Base-by-base conservation (phyloP, 2,888 invertebrate species). In the Sphaerophoria taeniata region DNA sequence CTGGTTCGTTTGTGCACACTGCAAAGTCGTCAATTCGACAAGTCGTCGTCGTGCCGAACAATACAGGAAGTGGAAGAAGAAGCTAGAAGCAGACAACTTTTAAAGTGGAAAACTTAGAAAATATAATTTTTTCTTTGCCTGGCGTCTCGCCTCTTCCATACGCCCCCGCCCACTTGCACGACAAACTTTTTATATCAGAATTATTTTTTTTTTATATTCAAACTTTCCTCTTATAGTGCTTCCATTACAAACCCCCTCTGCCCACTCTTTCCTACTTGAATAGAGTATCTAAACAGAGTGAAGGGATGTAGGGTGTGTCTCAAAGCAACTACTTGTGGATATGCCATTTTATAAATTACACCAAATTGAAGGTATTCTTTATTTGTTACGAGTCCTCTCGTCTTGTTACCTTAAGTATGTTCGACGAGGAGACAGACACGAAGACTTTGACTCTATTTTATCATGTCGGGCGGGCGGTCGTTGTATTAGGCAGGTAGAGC, bases 261-360 rank as follows among this genome's bases (percentile, higher is more conserved):
- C 6, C 6, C 24, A 24, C 6, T 6, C 16, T 9, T 14, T 12
- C 4, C 24, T 14, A 14, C 6, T n/a, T 1, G 39, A 39, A 39
- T 58, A 34, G 39, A 39, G 12, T 24, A 16, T 58, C 58, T 58
- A 58, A 58, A 3, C 58, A 16, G 6, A 34, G 33, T 7, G 33
- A 63, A 14, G 45, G 31, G 47, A 56, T 49, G 60, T 55, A 65
- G 36, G 36, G 36, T 51, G 31, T 75, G 67, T 81, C 72, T 51
- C 69, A 81, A 81, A 85, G 85, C 85, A 85, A 85, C 85, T 81
- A 85, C 85, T 85, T 85, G 85, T 85, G 77, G 85, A 85, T 85
- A 81, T 85, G 85, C 81, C 85, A 85, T 85, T 85, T 85, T 85
- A 85, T 85, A 85, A 85, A 85, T 85, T 85, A 85, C 85, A 85